These are phyloP conservation scores for Chaetodon auriga DNA, from an alignment of 2,113 vertebrate genomes.

Conservation along the genomic window DNA sequence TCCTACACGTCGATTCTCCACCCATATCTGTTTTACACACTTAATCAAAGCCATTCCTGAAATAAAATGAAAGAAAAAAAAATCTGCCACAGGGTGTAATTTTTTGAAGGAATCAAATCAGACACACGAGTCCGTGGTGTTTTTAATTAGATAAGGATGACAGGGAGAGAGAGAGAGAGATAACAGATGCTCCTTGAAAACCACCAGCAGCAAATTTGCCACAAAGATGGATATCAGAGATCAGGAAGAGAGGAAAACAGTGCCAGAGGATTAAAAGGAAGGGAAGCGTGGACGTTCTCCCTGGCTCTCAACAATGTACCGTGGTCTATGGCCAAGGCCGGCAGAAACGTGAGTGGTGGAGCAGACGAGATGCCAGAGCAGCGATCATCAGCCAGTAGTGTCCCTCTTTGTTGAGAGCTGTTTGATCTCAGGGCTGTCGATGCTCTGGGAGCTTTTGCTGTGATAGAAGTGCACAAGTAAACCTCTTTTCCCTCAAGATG, in stretches of 20 bases:
- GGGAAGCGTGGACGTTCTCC: slow-evolving; percentile 40
- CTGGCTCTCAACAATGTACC: slow-evolving; percentile 25
- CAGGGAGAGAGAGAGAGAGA: slow-evolving; percentile 12
- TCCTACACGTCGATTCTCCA: background rate
- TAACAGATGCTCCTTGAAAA: slow-evolving; percentile 62
- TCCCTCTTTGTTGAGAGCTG: slow-evolving; percentile 34
- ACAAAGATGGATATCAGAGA: slow-evolving; percentile 47
- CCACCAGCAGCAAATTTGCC: slow-evolving; percentile 37
- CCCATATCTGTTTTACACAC: slow-evolving; percentile 21
- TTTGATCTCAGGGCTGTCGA: slow-evolving; percentile 41
- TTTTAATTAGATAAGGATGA: slow-evolving; percentile 63
- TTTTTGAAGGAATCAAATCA: slow-evolving; percentile 58
- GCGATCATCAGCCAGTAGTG: slow-evolving; percentile 25
- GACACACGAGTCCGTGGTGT: slow-evolving; percentile 39
- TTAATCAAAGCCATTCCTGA: slow-evolving; percentile 12
- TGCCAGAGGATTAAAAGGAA: slow-evolving; percentile 38
- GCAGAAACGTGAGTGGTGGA: slow-evolving; percentile 41
- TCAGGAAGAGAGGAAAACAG: slow-evolving; percentile 35
- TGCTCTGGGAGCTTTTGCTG: slow-evolving; percentile 13
- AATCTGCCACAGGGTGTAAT: slow-evolving; percentile 32
- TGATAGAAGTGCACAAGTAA: slow-evolving; percentile 11
- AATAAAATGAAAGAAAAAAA: background rate
- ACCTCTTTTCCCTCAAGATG: background rate
- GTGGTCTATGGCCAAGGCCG: slow-evolving; percentile 39
- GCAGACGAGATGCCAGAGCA: slow-evolving; percentile 36